These are phyloP conservation scores for Fregetta grallaria DNA, from an alignment of 2,113 vertebrate genomes.

Conservation along the genomic window DNA sequence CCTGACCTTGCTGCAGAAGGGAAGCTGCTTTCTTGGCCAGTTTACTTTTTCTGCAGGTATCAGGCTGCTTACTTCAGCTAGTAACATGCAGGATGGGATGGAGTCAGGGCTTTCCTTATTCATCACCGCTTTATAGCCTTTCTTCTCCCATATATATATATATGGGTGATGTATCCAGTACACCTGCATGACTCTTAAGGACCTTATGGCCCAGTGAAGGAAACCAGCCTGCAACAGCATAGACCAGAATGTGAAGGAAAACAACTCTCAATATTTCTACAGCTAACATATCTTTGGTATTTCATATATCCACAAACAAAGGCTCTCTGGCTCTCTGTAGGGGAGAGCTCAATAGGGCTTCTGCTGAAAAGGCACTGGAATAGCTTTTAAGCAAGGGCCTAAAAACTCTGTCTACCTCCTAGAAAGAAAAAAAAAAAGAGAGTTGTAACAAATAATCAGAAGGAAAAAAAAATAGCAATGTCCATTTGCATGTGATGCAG, in stretches of 20 bases:
- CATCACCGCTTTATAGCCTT: not conserved
- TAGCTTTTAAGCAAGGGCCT: not conserved
- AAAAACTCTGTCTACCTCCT: not conserved
- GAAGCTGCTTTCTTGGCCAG: not conserved
- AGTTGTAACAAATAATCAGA: not conserved
- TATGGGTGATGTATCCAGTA: not conserved
- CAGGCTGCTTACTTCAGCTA: not conserved
- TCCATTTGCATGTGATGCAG: not conserved
- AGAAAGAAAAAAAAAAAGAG: not conserved
- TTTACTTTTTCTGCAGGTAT: not conserved
- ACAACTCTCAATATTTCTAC: not conserved
- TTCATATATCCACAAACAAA: not conserved
- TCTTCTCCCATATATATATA: not conserved
- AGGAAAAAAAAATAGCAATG: not conserved
- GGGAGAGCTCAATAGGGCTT: not conserved
- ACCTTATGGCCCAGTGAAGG: not conserved
- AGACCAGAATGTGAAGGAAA: not conserved
- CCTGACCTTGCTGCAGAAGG: not conserved
- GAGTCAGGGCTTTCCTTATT: not conserved
- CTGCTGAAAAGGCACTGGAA: not conserved
- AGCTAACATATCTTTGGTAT: not conserved
- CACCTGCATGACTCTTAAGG: not conserved
- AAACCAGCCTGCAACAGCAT: not conserved
- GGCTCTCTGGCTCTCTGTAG: not conserved
- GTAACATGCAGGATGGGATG: not conserved